Conservation (phyloP, 2,888 invertebrate species). For the Trichogramma dendrolimi region DNA sequence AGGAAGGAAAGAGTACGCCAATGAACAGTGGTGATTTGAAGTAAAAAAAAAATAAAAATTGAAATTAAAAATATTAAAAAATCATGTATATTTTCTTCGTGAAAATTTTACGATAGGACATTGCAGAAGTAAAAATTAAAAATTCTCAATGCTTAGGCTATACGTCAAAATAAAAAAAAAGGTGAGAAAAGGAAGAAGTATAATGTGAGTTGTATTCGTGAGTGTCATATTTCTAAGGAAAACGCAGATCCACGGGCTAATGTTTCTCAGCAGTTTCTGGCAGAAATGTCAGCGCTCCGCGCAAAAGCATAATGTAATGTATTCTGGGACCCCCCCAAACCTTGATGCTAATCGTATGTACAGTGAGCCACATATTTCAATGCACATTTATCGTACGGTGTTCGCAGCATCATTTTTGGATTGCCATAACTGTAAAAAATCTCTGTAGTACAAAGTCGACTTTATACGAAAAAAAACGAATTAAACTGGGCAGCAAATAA, state of each 20-base stretch:
- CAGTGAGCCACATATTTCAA: too few species aligned
- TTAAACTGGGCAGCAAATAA: conserved; percentile 24
- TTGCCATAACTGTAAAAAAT: conserved; percentile 29
- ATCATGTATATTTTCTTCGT: conserved; percentile 53
- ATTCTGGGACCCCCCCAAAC: conserved; percentile 22
- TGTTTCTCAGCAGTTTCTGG: conserved; percentile 52
- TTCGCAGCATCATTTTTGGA: conserved; percentile 23
- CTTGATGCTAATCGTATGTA: conserved; percentile 12
- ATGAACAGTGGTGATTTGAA: not conserved
- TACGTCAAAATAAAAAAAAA: conserved; percentile 36
- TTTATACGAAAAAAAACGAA: conserved; percentile 14
- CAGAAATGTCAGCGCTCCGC: conserved; percentile 36
- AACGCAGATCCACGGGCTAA: conserved; percentile 52
- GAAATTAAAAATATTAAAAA: conserved; percentile 35
- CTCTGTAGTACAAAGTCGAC: conserved; percentile 29
- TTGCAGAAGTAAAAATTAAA: conserved; percentile 27
- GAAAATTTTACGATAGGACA: conserved; percentile 38
- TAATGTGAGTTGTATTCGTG: conserved; percentile 47
- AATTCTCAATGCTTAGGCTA: conserved; percentile 31
- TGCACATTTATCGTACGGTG: not conserved
- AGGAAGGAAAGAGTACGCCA: conserved; percentile 25
- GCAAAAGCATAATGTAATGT: conserved; percentile 24
- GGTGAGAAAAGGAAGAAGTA: conserved; percentile 39
- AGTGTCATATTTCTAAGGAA: conserved; percentile 52
- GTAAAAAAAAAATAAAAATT: conserved; percentile 30